Evolutionary conservation across 2,797 vertebrate species (phyloP).

Genomic region (Falco naumanni): DNA sequence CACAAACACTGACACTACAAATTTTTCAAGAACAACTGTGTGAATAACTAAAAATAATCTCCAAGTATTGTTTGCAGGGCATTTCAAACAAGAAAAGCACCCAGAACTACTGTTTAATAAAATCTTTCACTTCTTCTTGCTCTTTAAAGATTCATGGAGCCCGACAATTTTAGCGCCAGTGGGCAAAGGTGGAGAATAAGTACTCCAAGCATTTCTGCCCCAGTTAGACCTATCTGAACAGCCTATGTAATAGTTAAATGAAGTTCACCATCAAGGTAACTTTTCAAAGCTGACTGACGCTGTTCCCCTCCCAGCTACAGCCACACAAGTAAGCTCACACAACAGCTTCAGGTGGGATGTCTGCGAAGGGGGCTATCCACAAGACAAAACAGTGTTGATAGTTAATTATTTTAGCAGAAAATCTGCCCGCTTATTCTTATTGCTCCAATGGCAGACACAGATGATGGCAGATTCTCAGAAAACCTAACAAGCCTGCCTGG

Average conservation of each 20-base stretch:
- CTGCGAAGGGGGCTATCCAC: neutral
- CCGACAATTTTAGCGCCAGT: neutral
- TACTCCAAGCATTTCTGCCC: neutral
- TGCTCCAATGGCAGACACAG: neutral
- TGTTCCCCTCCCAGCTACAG: neutral
- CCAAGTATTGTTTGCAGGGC: neutral
- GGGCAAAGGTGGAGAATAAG: neutral
- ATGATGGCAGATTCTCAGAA: neutral
- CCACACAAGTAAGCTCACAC: neutral
- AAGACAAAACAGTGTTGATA: neutral
- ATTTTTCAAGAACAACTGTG: neutral
- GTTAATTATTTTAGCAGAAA: conserved; percentile 17
- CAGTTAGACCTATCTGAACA: neutral
- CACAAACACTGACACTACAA: neutral
- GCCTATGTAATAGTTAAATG: neutral
- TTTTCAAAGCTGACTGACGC: neutral
- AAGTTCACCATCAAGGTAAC: neutral
- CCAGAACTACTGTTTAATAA: neutral
- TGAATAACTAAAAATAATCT: neutral
- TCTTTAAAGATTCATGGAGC: neutral
- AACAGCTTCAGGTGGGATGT: neutral
- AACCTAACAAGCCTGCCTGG: neutral
- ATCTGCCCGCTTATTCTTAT: neutral
- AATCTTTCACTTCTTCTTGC: neutral
- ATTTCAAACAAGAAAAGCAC: neutral